Evolutionary conservation across 2,113 vertebrate genomes (phyloP).

Genomic region (Myrmophylax atrothorax): DNA sequence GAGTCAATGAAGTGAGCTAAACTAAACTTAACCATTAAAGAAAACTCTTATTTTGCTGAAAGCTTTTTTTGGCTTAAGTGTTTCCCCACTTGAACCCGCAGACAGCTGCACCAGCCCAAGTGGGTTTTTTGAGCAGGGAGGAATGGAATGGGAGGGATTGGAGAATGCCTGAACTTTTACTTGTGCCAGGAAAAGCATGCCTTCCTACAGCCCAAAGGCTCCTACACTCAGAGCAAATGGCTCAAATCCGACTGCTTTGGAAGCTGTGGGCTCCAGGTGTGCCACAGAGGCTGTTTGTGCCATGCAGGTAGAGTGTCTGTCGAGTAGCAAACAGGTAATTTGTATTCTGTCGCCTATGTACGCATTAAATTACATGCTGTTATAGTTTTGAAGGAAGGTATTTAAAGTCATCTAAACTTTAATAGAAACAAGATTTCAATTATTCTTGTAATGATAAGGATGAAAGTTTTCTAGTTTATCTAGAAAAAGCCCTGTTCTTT

Average conservation of each 20-base stretch:
- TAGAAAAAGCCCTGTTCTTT: slow-evolving; percentile 25
- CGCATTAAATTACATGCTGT: slow-evolving; percentile 49
- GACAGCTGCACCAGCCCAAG: not conserved
- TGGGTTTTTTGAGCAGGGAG: not conserved
- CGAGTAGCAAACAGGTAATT: not conserved
- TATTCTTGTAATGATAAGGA: slow-evolving; percentile 38
- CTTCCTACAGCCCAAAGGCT: not conserved
- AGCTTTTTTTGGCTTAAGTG: not conserved
- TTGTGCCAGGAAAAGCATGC: not conserved
- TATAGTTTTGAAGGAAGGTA: slow-evolving; percentile 28
- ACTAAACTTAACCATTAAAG: not conserved
- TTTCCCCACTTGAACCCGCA: not conserved
- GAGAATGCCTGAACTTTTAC: not conserved
- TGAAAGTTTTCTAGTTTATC: slow-evolving; percentile 50
- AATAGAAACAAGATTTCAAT: slow-evolving; percentile 57
- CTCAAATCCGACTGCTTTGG: not conserved
- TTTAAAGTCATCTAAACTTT: slow-evolving; percentile 48
- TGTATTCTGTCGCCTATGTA: slow-evolving; percentile 23
- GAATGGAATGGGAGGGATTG: not conserved
- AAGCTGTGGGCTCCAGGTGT: not conserved
- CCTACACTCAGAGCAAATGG: not conserved
- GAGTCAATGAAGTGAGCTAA: not conserved
- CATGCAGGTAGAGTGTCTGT: not conserved
- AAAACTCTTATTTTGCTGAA: not conserved
- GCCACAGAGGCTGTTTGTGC: not conserved